These are phyloP conservation scores for Melanotaenia boesemani DNA, from an alignment of 2,797 vertebrate genomes.

Conservation along the genomic window DNA sequence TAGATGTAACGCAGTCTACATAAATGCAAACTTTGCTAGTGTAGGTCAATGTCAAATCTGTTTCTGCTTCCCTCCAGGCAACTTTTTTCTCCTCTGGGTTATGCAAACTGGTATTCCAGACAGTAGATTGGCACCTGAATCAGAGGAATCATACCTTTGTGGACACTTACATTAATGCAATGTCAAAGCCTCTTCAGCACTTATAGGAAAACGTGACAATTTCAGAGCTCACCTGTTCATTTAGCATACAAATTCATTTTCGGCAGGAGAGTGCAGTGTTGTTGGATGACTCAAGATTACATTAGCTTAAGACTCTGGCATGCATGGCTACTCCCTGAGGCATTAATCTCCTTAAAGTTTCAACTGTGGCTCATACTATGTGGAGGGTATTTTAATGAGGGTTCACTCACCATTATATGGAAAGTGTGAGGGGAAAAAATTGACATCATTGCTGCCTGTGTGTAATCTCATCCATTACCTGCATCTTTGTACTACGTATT, in stretches of 20 bases:
- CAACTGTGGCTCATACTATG: constrained; percentile 58
- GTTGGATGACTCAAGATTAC: constrained; percentile 73
- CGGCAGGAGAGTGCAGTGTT: constrained; percentile 57
- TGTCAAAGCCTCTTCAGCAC: constrained; percentile 69
- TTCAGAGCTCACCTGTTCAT: constrained; percentile 69
- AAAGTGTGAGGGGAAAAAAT: constrained; percentile 45
- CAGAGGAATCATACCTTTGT: constrained; percentile 73
- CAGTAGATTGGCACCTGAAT: constrained; percentile 75
- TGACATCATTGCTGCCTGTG: constrained; percentile 40
- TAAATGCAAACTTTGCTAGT: constrained; percentile 59
- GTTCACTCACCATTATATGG: constrained; percentile 65
- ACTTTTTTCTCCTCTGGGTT: constrained; percentile 60
- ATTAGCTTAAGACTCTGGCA: constrained; percentile 71
- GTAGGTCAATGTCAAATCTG: constrained; percentile 67
- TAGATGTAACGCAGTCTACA: constrained; percentile 67
- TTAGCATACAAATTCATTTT: constrained; percentile 73
- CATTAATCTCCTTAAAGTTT: constrained; percentile 72
- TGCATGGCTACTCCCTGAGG: constrained; percentile 67
- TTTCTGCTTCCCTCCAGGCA: constrained; percentile 55
- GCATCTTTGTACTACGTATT: constrained; percentile 18
- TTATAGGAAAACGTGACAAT: constrained; percentile 60
- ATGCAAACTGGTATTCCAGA: constrained; percentile 56
- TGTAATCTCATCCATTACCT: constrained; percentile 62
- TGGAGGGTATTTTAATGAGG: constrained; percentile 71
- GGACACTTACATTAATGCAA: constrained; percentile 71